Evolutionary conservation across 1,140 invertebrate genomes (phyloP), one percentile per base, ranked within the genome.

Genomic region (Calephelis virginiensis): DNA sequence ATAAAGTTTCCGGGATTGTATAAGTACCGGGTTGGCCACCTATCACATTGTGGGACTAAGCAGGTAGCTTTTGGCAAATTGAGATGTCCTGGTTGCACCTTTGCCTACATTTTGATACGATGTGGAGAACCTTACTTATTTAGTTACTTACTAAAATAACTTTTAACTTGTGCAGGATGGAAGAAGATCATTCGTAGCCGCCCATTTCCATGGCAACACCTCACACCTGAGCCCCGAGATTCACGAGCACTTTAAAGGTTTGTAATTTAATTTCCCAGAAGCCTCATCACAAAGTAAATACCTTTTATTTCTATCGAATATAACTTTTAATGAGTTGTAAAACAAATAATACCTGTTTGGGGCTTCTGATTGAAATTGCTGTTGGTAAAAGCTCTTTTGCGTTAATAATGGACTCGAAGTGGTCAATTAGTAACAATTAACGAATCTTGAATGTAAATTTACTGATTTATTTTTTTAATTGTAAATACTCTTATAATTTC

Each of bases 191-290:
- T 88, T 90, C 73, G 74, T 90, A 14, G 88, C 86, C 0, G 88
- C 88, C 0, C 88, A 90, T 63, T 90, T 90, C 80, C 86, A 90
- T 60, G 88, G 88, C 38, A 90, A 90, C 75, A 90, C 86, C 0
- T 88, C 86, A 11, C 86, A 88, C 63, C 82, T 90, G 17, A 89
- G 67, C 61, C 72, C 80, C 0, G 80, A 83, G 47, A 76, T 80
- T 17, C 86, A 90, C 71, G 82, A 84, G 46, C 78, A 89, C 50
- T 90, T 82, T 63, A 89, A 90, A 83, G 88, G 88, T 90, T 82
- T 45, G 50, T 53, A 40, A 40, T 12, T 59, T 11, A 50, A 56
- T 63, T 59, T 37, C 17, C 14, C 43, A 17, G 14, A 46, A 43
- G n/a, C 40, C 38, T 46, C 40, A 13, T 11, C 61, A 10, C 43